Conservation (phyloP, 2,797 vertebrate genomes). For the Potorous gilbertii region DNA sequence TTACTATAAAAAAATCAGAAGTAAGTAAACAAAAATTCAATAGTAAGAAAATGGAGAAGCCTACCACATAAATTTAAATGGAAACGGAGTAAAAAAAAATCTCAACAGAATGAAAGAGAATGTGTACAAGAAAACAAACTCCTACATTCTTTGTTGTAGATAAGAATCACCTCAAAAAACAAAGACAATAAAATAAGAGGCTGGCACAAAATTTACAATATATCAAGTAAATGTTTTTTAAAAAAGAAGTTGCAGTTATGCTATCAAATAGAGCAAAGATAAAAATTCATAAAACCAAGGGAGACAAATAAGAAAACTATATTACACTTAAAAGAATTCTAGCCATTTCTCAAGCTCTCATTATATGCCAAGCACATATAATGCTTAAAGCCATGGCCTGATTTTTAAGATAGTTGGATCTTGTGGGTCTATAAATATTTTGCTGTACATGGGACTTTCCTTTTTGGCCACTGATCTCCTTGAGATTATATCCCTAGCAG, state of each 20-base stretch:
- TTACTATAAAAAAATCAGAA: neutral
- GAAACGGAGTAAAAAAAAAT: neutral
- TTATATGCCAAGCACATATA: too few species aligned
- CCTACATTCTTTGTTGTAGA: neutral
- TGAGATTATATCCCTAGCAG: too few species aligned
- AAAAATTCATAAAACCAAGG: neutral
- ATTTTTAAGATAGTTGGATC: too few species aligned
- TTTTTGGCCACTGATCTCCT: too few species aligned
- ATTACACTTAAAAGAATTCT: neutral
- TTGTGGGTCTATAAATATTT: neutral
- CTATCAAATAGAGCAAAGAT: neutral
- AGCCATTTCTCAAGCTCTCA: neutral
- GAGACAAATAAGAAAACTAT: neutral
- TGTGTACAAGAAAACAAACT: neutral
- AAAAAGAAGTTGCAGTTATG: neutral
- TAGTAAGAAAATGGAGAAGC: neutral
- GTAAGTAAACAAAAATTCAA: neutral
- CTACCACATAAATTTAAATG: neutral
- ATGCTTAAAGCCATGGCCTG: too few species aligned
- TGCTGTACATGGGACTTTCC: neutral
- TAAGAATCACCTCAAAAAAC: neutral
- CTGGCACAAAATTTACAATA: neutral
- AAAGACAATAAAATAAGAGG: neutral
- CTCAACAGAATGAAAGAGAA: neutral
- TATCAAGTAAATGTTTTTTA: neutral